Evolutionary conservation across 2,113 vertebrate species (phyloP).

Genomic region (Passer montanus): DNA sequence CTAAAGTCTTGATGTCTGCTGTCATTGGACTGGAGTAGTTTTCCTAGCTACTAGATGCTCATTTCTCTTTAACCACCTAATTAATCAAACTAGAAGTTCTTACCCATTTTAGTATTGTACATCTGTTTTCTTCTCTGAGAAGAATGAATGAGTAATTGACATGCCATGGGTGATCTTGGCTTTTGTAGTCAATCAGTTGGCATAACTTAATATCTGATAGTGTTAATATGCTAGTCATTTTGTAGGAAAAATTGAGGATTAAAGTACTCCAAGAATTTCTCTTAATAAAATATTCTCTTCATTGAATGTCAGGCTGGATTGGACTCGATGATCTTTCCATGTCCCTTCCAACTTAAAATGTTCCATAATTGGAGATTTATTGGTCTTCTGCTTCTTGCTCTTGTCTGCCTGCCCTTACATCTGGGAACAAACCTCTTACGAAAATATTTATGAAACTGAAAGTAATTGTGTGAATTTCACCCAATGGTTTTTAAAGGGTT

Average conservation of each 20-base stretch:
- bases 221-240: neutral
- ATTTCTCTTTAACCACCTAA: neutral
- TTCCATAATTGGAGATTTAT: neutral
- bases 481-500: neutral
- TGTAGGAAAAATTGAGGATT: neutral
- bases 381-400: neutral
- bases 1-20: neutral
- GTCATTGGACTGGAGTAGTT: neutral
- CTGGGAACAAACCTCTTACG: rapidly evolving
- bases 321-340: neutral
- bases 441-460: neutral
- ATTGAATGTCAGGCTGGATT: neutral
- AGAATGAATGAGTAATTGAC: neutral
- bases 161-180: neutral
- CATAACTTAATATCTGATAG: neutral
- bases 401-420: neutral
- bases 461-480: neutral
- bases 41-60: neutral
- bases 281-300: neutral
- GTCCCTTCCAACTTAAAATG: neutral
- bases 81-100: neutral
- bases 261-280: neutral
- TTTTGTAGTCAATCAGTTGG: neutral
- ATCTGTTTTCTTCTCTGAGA: neutral
- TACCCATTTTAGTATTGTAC: neutral